Percentiles rank a stretch among this genome's conserved stretches.
Evolutionary conservation across 2,113 vertebrate species (phyloP).

Genomic region (Copsychus sechellarum): DNA sequence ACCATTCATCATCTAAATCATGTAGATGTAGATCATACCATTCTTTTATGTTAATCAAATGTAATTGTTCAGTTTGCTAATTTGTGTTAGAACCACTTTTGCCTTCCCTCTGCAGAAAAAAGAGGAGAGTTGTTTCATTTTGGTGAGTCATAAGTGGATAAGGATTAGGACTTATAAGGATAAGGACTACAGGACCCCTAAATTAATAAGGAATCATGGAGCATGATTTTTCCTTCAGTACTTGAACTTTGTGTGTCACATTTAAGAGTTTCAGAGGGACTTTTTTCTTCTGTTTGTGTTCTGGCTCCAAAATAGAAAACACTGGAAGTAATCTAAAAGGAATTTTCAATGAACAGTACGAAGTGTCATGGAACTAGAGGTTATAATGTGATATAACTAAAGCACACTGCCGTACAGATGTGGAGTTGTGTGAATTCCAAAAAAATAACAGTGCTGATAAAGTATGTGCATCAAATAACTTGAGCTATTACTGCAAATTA

Average conservation of each 20-base stretch:
- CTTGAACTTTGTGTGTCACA: neutral
- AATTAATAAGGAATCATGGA: neutral
- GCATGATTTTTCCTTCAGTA: neutral
- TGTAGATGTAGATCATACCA: neutral
- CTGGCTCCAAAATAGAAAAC: neutral
- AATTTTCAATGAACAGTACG: neutral
- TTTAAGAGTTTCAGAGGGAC: neutral
- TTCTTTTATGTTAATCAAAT: neutral
- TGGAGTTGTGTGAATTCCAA: neutral
- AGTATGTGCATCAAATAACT: neutral
- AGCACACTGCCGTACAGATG: accelerated
- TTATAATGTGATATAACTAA: neutral
- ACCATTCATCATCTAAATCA: neutral
- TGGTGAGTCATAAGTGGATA: neutral
- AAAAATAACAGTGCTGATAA: neutral
- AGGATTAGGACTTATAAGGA: too few relatives aligned
- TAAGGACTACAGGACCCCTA: neutral
- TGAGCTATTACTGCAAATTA: neutral
- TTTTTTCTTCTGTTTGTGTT: neutral
- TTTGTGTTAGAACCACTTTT: neutral
- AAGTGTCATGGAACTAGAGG: neutral
- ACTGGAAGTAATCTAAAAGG: neutral
- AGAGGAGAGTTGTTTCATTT: neutral
- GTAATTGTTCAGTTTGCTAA: neutral
- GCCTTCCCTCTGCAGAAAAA: neutral